A percentile compares a stretch with the other conserved stretches of the same genome.
Evolutionary conservation across 2,888 invertebrate genomes (phyloP).

Genomic region (Nowickia ferox): DNA sequence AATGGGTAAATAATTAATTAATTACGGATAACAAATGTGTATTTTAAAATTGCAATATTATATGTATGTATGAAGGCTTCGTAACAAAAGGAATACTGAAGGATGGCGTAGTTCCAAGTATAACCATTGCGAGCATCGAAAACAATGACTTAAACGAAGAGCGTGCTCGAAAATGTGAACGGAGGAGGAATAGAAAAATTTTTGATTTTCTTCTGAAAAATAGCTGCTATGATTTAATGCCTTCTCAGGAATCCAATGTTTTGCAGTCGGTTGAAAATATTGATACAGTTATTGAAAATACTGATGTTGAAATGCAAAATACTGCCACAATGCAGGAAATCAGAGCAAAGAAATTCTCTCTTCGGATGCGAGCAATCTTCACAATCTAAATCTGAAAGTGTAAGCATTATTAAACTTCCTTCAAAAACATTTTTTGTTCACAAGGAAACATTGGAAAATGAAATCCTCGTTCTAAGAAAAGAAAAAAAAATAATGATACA

Average conservation of each 20-base stretch:
- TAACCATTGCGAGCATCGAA: background rate
- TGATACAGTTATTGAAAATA: too few relatives aligned
- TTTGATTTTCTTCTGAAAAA: conserved; percentile 4
- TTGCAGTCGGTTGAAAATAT: conserved; percentile 2
- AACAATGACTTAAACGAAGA: background rate
- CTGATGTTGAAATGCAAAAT: conserved; percentile 16
- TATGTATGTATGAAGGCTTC: conserved; percentile 4
- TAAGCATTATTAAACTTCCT: background rate
- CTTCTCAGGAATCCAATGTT: background rate
- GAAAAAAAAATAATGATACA: conserved; percentile 4
- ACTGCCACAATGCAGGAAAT: background rate
- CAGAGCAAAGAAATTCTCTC: too few relatives aligned
- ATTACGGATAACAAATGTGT: too few relatives aligned
- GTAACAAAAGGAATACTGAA: conserved; percentile 13
- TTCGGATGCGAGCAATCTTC: background rate
- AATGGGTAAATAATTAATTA: conserved; percentile 5
- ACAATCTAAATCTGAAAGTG: conserved; percentile 25
- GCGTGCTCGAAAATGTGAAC: background rate
- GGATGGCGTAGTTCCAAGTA: conserved; percentile 7
- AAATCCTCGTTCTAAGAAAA: background rate
- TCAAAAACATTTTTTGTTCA: conserved; percentile 10
- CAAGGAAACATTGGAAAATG: conserved; percentile 4
- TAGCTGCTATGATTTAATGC: background rate
- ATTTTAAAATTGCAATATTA: too few relatives aligned
- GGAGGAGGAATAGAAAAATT: conserved; percentile 18